Evolutionary conservation across 2,113 vertebrate species (phyloP).

Genomic region (Delphinus delphis): DNA sequence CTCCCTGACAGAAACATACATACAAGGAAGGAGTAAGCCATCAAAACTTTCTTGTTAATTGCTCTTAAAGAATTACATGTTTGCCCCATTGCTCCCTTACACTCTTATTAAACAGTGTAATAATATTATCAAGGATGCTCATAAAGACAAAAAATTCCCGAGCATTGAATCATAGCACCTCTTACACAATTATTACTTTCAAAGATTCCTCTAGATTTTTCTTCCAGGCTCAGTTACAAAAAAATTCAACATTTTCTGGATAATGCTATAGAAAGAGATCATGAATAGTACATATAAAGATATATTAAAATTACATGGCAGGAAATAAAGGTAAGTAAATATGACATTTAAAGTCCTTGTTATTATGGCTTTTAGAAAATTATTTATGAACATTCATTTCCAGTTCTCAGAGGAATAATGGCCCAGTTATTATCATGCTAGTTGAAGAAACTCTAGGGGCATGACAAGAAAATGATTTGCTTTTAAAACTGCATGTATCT

Average conservation of each 20-base stretch:
- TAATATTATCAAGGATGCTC: background rate
- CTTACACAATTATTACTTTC: background rate
- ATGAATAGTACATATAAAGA: background rate
- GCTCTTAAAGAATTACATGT: conserved; percentile 49
- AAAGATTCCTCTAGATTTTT: background rate
- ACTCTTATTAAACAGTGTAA: background rate
- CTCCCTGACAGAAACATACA: conserved; percentile 43
- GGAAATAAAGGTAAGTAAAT: conserved; percentile 60
- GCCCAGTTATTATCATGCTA: conserved; percentile 30
- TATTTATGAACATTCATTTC: conserved; percentile 66
- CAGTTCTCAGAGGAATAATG: conserved; percentile 58
- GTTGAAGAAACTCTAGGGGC: conserved; percentile 35
- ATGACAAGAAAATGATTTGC: conserved; percentile 40
- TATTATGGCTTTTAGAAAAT: conserved; percentile 56
- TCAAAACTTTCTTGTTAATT: conserved; percentile 51
- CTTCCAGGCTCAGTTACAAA: background rate
- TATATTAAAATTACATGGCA: conserved; percentile 54
- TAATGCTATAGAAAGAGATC: background rate
- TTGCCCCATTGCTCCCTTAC: background rate
- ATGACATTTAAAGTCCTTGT: conserved; percentile 58
- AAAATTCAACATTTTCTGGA: background rate
- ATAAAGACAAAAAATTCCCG: background rate
- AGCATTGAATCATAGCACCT: background rate
- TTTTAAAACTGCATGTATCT: conserved; percentile 36
- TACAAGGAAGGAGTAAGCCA: background rate